phyloP scores from a whole-genome alignment of 1,140 invertebrate species.

The Ruditapes philippinarum region DNA sequence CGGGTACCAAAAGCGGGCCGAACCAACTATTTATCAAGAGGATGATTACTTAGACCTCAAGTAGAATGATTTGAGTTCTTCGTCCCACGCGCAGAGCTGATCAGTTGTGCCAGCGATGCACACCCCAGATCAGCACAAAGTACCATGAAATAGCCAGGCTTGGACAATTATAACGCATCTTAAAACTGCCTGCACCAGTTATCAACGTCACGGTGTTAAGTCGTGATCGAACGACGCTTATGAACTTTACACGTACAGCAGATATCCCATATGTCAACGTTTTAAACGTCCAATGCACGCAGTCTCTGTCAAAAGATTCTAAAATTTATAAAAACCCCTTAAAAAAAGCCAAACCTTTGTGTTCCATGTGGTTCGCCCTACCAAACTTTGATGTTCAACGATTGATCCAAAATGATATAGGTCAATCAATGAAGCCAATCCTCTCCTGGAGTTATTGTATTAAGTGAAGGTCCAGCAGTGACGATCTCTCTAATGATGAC shows the following conservation, averaged over 20 bases:
- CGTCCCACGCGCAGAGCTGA: conserved; percentile 17
- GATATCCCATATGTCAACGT: conserved; percentile 62
- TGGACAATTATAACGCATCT: conserved; percentile 36
- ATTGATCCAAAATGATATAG: conserved; percentile 11
- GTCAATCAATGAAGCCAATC: neutral
- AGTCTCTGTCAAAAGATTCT: conserved; percentile 61
- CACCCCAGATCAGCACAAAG: conserved; percentile 37
- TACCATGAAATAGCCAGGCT: conserved; percentile 44
- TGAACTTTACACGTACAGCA: conserved; percentile 60
- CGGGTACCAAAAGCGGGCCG: conserved; percentile 41
- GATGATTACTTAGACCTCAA: conserved; percentile 22
- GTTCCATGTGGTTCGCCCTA: conserved; percentile 53
- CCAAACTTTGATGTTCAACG: conserved; percentile 52
- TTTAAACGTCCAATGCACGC: conserved; percentile 50
- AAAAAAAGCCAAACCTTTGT: conserved; percentile 62
- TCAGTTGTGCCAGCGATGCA: conserved; percentile 44
- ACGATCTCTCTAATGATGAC: neutral
- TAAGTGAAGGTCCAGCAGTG: conserved; percentile 44
- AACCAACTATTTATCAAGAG: conserved; percentile 61
- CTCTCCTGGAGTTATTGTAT: conserved; percentile 63
- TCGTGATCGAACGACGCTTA: conserved; percentile 62
- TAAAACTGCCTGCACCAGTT: conserved; percentile 24
- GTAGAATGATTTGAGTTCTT: conserved; percentile 58
- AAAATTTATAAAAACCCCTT: neutral
- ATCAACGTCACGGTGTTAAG: conserved; percentile 20